Evolutionary conservation across 1,140 invertebrate species (phyloP).

Genomic region (Zophobas morio): DNA sequence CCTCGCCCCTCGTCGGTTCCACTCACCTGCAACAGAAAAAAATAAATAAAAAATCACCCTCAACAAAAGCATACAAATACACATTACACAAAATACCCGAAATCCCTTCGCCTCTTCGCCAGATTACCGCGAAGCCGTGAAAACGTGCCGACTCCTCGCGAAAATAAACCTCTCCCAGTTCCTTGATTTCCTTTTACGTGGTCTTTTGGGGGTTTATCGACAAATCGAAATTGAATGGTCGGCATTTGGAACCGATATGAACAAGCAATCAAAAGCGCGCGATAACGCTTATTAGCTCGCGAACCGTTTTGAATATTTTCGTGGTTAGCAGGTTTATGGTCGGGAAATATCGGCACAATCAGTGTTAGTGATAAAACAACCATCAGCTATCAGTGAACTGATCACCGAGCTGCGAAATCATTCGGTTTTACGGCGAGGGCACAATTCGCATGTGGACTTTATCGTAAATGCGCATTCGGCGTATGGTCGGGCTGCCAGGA

Average conservation of each 20-base stretch:
- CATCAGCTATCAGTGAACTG: slow-evolving; percentile 61
- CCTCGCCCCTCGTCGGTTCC: not conserved
- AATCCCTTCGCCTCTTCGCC: not conserved
- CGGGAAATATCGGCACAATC: slow-evolving; percentile 62
- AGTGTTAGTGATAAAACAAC: slow-evolving; percentile 63
- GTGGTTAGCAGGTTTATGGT: slow-evolving; percentile 60
- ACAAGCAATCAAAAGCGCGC: slow-evolving; percentile 45
- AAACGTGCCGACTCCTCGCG: not conserved
- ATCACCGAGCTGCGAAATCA: slow-evolving; percentile 62
- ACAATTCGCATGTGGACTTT: slow-evolving; percentile 54
- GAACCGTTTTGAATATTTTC: slow-evolving; percentile 62
- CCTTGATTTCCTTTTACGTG: slow-evolving; percentile 34
- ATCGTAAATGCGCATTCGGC: slow-evolving; percentile 55
- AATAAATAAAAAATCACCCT: not conserved
- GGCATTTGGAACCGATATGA: slow-evolving; percentile 40
- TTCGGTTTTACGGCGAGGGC: slow-evolving; percentile 58
- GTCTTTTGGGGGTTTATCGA: slow-evolving; percentile 39
- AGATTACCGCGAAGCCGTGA: slow-evolving; percentile 2
- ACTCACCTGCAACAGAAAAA: slow-evolving; percentile 26
- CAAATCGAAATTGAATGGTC: slow-evolving; percentile 38
- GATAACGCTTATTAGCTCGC: slow-evolving; percentile 48
- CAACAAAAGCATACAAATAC: not conserved
- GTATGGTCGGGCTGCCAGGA: no score
- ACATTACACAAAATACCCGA: not conserved
- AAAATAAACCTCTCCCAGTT: slow-evolving; percentile 18